These are phyloP conservation scores for Phalacrocorax carbo DNA, from an alignment of 2,113 vertebrate genomes.

Conservation along the genomic window DNA sequence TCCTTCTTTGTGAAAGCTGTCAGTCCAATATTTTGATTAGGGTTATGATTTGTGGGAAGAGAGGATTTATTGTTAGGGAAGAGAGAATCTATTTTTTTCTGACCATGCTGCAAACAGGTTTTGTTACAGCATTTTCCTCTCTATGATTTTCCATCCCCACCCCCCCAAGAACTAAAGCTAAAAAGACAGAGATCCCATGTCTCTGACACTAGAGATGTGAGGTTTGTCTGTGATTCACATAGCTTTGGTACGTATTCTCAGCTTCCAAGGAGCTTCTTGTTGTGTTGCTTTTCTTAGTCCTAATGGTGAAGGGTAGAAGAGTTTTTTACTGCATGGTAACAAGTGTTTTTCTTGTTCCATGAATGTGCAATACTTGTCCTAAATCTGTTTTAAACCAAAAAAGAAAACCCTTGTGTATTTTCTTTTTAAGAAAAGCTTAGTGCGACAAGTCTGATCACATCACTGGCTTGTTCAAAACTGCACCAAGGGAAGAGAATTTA, in stretches of 20 bases:
- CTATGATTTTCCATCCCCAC: background rate
- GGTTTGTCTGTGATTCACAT: background rate
- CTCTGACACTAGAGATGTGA: background rate
- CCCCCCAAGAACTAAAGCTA: background rate
- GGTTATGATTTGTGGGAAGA: constrained; percentile 14
- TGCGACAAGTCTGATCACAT: background rate
- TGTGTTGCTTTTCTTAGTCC: background rate
- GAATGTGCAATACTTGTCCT: background rate
- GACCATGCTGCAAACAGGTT: background rate
- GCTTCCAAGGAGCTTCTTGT: background rate
- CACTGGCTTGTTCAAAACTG: background rate
- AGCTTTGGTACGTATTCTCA: background rate
- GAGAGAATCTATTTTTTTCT: background rate
- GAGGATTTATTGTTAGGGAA: background rate
- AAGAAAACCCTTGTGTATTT: background rate
- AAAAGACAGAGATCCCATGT: background rate
- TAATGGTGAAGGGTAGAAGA: background rate
- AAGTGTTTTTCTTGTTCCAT: background rate
- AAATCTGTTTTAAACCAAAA: background rate
- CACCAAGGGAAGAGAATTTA: background rate
- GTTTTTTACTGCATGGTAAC: background rate
- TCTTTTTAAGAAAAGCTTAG: background rate
- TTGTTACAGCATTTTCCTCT: background rate
- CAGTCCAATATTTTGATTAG: constrained; percentile 19
- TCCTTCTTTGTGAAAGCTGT: constrained; percentile 26